Conservation (phyloP, 2,888 invertebrate genomes). For the Andricus quercusramuli region DNA sequence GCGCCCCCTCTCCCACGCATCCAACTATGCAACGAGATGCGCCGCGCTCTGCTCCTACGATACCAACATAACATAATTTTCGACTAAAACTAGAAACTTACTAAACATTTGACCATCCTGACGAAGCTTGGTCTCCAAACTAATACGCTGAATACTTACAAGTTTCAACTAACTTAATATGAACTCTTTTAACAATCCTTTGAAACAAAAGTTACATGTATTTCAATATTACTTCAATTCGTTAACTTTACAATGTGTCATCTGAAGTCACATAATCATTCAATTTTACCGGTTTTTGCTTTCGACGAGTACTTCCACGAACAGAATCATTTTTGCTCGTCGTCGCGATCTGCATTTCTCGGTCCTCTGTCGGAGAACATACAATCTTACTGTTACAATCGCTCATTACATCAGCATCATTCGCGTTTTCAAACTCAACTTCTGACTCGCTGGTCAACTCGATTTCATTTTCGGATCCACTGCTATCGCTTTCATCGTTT, state of each 20-base stretch:
- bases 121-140: not conserved
- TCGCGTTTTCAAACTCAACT: not conserved
- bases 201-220: not conserved
- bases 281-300: not conserved
- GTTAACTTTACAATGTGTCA: not conserved
- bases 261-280: not conserved
- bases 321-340: not conserved
- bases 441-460: not conserved
- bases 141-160: not conserved
- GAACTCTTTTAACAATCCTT: not conserved
- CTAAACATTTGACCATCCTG: not conserved
- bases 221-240: not conserved
- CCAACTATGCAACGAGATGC: too few species aligned
- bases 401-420: not conserved
- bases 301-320: not conserved
- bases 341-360: not conserved
- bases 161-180: not conserved
- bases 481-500: not conserved
- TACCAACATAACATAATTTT: too few species aligned
- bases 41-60: too few species aligned
- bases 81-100: too few species aligned
- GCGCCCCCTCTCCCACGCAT: too few species aligned
- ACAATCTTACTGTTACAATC: not conserved
- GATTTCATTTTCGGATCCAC: not conserved
- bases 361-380: not conserved